Conservation (phyloP, 1,140 invertebrate species). For the Drosophila saltans region DNA sequence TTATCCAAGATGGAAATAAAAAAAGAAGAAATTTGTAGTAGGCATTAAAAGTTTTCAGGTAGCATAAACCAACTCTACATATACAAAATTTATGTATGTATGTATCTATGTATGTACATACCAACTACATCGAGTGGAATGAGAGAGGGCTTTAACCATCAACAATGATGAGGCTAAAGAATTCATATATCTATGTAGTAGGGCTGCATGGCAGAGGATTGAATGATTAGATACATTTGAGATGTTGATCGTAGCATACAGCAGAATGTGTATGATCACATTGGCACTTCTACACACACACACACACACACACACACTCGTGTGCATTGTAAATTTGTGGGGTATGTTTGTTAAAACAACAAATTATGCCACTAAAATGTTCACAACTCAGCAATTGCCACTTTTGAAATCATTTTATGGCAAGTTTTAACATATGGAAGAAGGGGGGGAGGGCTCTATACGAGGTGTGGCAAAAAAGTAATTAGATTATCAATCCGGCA, state of each 20-base stretch:
- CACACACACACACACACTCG: slow-evolving; percentile 20
- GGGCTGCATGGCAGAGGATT: not conserved
- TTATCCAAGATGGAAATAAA: slow-evolving; percentile 75
- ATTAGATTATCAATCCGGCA: too few relatives aligned
- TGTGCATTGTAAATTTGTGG: not conserved
- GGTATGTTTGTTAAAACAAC: slow-evolving; percentile 28
- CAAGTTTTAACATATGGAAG: not conserved
- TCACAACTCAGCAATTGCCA: slow-evolving; percentile 32
- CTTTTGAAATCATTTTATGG: slow-evolving; percentile 31
- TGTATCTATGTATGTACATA: not conserved
- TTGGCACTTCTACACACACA: slow-evolving; percentile 48
- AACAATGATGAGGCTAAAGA: slow-evolving; percentile 5
- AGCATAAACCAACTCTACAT: slow-evolving; percentile 51
- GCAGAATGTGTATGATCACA: slow-evolving; percentile 55
- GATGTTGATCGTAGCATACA: slow-evolving; percentile 51
- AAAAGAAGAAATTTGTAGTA: slow-evolving; percentile 51
- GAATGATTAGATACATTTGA: slow-evolving; percentile 57
- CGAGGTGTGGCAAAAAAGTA: too few relatives aligned
- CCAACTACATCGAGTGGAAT: slow-evolving; percentile 37
- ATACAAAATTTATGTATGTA: too few relatives aligned
- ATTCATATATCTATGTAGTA: not conserved
- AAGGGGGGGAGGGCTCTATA: too few relatives aligned
- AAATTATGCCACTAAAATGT: slow-evolving; percentile 38
- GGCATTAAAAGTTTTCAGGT: slow-evolving; percentile 71
- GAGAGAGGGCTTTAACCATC: slow-evolving; percentile 3